Conservation (phyloP, 1,140 invertebrate genomes). For the Pteromalus puparum region DNA sequence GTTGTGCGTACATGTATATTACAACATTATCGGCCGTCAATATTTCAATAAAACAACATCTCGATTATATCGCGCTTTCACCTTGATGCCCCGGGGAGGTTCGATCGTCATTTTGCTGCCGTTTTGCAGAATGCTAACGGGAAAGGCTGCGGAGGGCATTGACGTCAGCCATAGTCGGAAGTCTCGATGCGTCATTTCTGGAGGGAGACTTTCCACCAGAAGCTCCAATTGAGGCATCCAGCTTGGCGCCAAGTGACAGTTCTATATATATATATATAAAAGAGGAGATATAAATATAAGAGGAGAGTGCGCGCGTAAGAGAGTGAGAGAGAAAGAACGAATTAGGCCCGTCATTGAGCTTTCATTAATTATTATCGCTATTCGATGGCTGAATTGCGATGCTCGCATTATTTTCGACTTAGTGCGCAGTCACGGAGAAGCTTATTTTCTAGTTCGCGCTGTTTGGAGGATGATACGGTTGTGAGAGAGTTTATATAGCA, state of each 20-base stretch:
- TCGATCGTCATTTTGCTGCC: slow-evolving; percentile 85
- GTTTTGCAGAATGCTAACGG: slow-evolving; percentile 83
- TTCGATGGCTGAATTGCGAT: neutral
- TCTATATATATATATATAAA: no score
- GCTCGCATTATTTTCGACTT: neutral
- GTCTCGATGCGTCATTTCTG: slow-evolving; percentile 75
- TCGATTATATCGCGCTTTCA: slow-evolving; percentile 70
- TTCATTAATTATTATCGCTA: neutral
- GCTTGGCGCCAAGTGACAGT: slow-evolving; percentile 84
- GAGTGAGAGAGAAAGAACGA: neutral
- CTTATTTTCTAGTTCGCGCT: no score
- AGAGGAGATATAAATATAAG: no score
- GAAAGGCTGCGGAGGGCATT: slow-evolving; percentile 80
- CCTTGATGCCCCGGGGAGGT: slow-evolving; percentile 81
- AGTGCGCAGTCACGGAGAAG: neutral
- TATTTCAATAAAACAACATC: neutral
- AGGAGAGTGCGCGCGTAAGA: no score
- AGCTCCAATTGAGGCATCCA: slow-evolving; percentile 82
- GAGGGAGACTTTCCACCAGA: slow-evolving; percentile 76
- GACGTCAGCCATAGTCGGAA: slow-evolving; percentile 87
- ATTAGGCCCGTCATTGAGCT: neutral
- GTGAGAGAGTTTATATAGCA: no score
- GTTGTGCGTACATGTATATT: slow-evolving; percentile 48
- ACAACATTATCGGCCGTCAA: neutral
- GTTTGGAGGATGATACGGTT: no score